Conservation (phyloP, 1,140 invertebrate species). For the Cyclargus thomasi region DNA sequence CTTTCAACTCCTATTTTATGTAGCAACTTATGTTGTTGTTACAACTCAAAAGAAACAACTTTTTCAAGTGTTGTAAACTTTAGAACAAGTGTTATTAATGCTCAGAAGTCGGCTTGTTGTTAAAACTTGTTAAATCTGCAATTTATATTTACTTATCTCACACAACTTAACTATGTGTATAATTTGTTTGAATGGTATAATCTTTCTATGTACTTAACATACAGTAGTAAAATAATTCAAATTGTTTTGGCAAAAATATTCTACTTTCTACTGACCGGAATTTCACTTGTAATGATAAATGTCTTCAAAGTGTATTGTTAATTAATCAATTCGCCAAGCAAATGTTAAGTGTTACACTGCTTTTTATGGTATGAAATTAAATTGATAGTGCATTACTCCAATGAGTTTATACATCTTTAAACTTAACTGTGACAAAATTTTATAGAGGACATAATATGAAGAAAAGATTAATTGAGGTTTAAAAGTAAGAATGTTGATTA, state of each 20-base stretch:
- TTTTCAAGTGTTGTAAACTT: slow-evolving; percentile 4
- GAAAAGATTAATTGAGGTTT: no score
- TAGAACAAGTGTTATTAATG: neutral
- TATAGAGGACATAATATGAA: no score
- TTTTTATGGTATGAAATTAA: neutral
- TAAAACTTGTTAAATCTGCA: neutral
- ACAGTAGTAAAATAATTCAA: neutral
- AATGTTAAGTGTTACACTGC: neutral
- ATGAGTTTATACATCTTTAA: no score
- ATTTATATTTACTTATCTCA: no score
- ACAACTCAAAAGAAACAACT: neutral
- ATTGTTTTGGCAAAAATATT: neutral
- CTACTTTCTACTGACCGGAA: neutral
- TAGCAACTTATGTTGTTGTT: neutral
- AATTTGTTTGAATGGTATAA: no score
- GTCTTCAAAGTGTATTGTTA: neutral
- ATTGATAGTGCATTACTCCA: no score
- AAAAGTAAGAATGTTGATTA: no score
- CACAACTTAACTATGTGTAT: no score
- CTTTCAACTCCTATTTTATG: neutral
- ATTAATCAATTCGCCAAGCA: neutral
- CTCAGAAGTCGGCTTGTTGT: neutral
- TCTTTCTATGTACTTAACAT: neutral
- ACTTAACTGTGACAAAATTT: no score
- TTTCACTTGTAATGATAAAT: neutral